A percentile compares a stretch with the other conserved stretches of the same genome.
Evolutionary conservation across 2,113 vertebrate genomes (phyloP).

Genomic region (Conger conger): DNA sequence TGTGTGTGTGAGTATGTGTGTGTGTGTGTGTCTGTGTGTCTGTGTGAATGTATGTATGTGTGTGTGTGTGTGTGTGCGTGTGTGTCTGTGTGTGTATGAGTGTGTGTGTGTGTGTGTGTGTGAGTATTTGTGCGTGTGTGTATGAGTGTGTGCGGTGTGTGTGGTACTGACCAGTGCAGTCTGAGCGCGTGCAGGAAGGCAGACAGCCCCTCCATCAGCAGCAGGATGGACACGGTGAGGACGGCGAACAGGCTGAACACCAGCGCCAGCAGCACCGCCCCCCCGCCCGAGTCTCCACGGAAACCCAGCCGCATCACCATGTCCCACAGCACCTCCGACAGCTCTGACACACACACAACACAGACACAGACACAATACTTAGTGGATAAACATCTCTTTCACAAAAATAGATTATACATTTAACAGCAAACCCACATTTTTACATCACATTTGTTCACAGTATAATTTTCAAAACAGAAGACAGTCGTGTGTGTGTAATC

Average conservation of each 20-base stretch:
- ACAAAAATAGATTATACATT: too few species aligned
- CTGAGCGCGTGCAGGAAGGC: slow-evolving; percentile 95
- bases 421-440: too few species aligned
- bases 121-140: background rate
- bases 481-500: background rate
- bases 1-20: background rate
- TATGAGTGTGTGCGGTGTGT: background rate
- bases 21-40: background rate
- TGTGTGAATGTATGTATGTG: background rate
- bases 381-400: background rate
- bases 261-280: slow-evolving; percentile 78
- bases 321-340: slow-evolving; percentile 92
- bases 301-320: slow-evolving; percentile 92
- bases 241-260: slow-evolving; percentile 78
- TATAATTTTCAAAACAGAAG: background rate
- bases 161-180: slow-evolving; percentile 85
- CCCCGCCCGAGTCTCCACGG: slow-evolving; percentile 68
- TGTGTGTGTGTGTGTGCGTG: background rate
- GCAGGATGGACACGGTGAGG: slow-evolving; percentile 87
- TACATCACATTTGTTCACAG: too few species aligned
- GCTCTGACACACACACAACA: slow-evolving; percentile 65
- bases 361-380: background rate
- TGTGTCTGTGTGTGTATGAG: background rate
- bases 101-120: background rate
- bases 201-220: slow-evolving; percentile 97